Base-by-base conservation (phyloP, 2,888 invertebrate genomes). In the Hyalella azteca region DNA sequence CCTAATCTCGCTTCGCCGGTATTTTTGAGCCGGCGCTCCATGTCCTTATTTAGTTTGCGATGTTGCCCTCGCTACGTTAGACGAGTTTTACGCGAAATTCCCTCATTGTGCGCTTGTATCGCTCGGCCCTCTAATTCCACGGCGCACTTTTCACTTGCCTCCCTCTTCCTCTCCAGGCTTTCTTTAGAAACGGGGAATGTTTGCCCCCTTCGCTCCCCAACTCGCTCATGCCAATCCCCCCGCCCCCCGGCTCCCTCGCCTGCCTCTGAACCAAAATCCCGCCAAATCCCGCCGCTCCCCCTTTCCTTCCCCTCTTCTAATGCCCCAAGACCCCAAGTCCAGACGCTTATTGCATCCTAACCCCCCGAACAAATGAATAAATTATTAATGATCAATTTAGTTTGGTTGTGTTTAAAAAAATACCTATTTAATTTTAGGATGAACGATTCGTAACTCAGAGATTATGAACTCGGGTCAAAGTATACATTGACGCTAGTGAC, bases 81-180 rank as follows among this genome's bases (percentile, higher is more conserved):
- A 9, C 59, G 32, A 59, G 29, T 59, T 59, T 59, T 59, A 22
- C 15, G 19, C 29, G 26, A 59, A 59, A 59, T 59, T 59, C 59
- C 32, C 59, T 59, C 59, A 59, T 59, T 59, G 59, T 59, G 59
- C 59, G 7, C 54, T 54, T 54, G 54, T 54, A 54, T 54, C 54
- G 59, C 32, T 9, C 29, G 59, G 59, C 59, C 59, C 59, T 59
- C 59, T 59, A 59, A 59, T 59, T 59, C 59, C 59, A 22, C 19
- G 29, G 7, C 29, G 59, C 29, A 59, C 59, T 59, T 59, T 59
- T 59, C 29, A 5, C 32, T 26, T 22, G 7, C 9, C 29, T 29
- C 59, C 59, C 29, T 29, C 59, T 29, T 45, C 29, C 59, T 15
- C 59, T 29, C 59, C 9, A 15, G 19, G 29, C 59, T 32, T 59